Evolutionary conservation across 2,888 invertebrate species (phyloP).

Genomic region (Apomyelois bistriatella): DNA sequence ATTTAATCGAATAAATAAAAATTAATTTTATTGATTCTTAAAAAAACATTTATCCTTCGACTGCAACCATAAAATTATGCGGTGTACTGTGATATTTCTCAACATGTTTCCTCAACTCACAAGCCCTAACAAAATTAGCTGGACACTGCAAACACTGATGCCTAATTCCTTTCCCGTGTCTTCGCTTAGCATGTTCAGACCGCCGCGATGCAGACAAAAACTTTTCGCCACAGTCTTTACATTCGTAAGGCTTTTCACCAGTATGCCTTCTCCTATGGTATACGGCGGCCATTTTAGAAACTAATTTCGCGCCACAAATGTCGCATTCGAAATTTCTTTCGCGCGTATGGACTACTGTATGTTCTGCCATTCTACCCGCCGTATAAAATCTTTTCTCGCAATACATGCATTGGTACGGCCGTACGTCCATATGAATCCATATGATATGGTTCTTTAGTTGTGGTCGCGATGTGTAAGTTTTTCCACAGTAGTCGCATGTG

Average conservation of each 20-base stretch:
- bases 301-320: constrained; percentile 69
- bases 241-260: constrained; percentile 67
- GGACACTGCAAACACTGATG: constrained; percentile 50
- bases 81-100: constrained; percentile 42
- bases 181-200: constrained; percentile 61
- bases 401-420: constrained; percentile 72
- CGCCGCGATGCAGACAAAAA: constrained; percentile 67
- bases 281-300: constrained; percentile 67
- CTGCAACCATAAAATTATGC: not conserved
- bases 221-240: constrained; percentile 60
- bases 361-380: constrained; percentile 70
- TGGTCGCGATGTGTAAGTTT: constrained; percentile 55
- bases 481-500: constrained; percentile 62
- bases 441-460: constrained; percentile 70
- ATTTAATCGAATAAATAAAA: too few relatives aligned
- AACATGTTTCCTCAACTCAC: constrained; percentile 55
- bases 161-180: constrained; percentile 54
- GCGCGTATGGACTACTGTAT: constrained; percentile 74
- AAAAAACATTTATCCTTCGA: not conserved
- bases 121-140: constrained; percentile 48
- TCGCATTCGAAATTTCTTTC: constrained; percentile 75
- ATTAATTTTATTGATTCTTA: not conserved
- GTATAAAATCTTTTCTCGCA: constrained; percentile 76
- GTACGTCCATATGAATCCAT: constrained; percentile 71
- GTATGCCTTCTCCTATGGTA: constrained; percentile 71